Evolutionary conservation across 2,113 vertebrate species (phyloP), one percentile per base, ranked within the genome.

Genomic region (Anoura caudifer): DNA sequence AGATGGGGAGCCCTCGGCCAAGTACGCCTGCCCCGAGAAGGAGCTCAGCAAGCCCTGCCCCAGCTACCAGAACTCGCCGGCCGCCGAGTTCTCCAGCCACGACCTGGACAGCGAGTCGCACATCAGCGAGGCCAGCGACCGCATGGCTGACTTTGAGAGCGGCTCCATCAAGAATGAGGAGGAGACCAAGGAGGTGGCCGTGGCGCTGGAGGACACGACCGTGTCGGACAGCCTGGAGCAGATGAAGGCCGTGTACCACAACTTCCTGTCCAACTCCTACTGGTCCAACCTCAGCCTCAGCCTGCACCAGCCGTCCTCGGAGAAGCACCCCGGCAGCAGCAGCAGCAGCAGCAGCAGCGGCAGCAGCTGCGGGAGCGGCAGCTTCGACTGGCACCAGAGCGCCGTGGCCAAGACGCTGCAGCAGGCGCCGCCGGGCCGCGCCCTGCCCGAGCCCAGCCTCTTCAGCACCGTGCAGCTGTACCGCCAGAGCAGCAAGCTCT

Each of bases 241-340:
- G 98, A 99, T 99, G 99, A 99, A 99, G 98, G 99, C 99, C 0
- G 99, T 99, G 87, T 99, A 99, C 98, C 99, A 99, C 87, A 99
- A 99, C 97, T 99, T 99, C 96, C 99, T 99, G 75, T 99, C 99
- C 96, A 99, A 99, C 98, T 99, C 99, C n/a, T 99, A 99, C 96
- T 99, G 99, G 99, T 99, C 99, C 92, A 99, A 99, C 95, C 99
- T 99, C 96, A 99, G 99, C 97, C 97, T 99, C 97, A 99, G 99
- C 97, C 98, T 99, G 98, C 98, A 98, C 98, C 99, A 99, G 98
- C 98, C 56, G 38, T 98, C 99, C 47, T 97, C 99, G 0, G 99
- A 99, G 87, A 99, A 99, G 94, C 99, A 98, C 86, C 99, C 99
- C 0, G 99, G 99, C 11, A 99, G 99, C 97, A 99, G 99, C 97